These are phyloP conservation scores for Idaea aversata DNA, from an alignment of 2,888 invertebrate species.

Conservation along the genomic window DNA sequence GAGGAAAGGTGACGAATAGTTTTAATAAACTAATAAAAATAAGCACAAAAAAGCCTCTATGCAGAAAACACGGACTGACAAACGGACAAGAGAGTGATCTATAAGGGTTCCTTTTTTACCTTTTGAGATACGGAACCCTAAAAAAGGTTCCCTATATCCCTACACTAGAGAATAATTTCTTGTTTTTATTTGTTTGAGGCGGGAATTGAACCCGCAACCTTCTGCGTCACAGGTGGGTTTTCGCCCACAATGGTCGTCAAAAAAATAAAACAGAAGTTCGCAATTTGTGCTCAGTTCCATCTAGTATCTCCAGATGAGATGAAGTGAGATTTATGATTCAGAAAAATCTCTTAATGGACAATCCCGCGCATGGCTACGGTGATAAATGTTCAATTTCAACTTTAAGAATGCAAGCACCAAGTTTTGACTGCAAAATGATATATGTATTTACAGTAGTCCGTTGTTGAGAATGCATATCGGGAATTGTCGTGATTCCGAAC, in stretches of 20 bases:
- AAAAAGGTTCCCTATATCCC: not conserved
- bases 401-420: slow-evolving; percentile 74
- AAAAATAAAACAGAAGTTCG: slow-evolving; percentile 36
- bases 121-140: too few species aligned
- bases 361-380: slow-evolving; percentile 68
- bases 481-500: not conserved
- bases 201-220: not conserved
- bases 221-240: too few species aligned
- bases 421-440: slow-evolving; percentile 74
- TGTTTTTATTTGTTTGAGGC: not conserved
- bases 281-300: slow-evolving; percentile 61
- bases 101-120: too few species aligned
- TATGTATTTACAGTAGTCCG: slow-evolving; percentile 49
- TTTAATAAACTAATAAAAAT: not conserved
- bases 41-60: too few species aligned
- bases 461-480: not conserved
- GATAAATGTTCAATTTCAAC: slow-evolving; percentile 80
- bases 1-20: not conserved
- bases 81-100: too few species aligned
- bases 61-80: too few species aligned
- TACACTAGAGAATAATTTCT: slow-evolving; percentile 8
- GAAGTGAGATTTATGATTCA: slow-evolving; percentile 79
- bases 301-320: slow-evolving; percentile 74
- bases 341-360: slow-evolving; percentile 79
- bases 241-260: not conserved